These are phyloP conservation scores for Campoletis sonorensis DNA, from an alignment of 1,140 invertebrate species.

Conservation along the genomic window DNA sequence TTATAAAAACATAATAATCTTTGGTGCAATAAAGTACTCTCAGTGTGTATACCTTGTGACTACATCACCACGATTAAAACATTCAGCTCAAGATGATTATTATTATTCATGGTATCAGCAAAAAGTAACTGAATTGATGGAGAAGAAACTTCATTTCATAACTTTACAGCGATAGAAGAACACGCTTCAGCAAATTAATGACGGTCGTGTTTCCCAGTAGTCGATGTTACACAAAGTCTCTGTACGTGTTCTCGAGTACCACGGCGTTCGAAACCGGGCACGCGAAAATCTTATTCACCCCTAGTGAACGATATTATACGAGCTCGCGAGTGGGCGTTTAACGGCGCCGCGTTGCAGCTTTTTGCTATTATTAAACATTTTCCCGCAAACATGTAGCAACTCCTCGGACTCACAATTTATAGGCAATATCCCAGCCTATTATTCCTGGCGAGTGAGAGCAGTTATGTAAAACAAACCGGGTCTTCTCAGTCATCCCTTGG, in stretches of 20 bases:
- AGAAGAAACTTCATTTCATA: conserved; percentile 31
- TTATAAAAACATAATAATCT: too few relatives aligned
- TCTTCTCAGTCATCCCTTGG: background rate
- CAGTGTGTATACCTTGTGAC: background rate
- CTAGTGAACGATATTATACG: conserved; percentile 36
- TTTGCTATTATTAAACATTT: conserved; percentile 46
- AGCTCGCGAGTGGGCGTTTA: conserved; percentile 36
- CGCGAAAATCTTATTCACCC: conserved; percentile 43
- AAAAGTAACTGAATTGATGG: conserved; percentile 36
- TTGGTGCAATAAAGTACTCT: too few relatives aligned
- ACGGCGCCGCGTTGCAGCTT: conserved; percentile 19
- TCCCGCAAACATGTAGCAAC: conserved; percentile 44
- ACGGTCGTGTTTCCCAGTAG: conserved; percentile 10
- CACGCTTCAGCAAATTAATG: conserved; percentile 32
- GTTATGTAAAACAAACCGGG: conserved; percentile 47
- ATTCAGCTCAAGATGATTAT: background rate
- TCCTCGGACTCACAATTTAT: conserved; percentile 42
- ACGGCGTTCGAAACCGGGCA: conserved; percentile 24
- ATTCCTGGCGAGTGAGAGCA: conserved; percentile 37
- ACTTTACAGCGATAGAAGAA: background rate
- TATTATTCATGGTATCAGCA: conserved; percentile 1
- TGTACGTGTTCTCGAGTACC: conserved; percentile 1
- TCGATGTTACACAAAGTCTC: background rate
- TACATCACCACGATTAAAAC: background rate
- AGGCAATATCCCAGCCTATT: conserved; percentile 47